phyloP scores from a whole-genome alignment of 2,113 vertebrate genomes.

The Embiotoca jacksoni region DNA sequence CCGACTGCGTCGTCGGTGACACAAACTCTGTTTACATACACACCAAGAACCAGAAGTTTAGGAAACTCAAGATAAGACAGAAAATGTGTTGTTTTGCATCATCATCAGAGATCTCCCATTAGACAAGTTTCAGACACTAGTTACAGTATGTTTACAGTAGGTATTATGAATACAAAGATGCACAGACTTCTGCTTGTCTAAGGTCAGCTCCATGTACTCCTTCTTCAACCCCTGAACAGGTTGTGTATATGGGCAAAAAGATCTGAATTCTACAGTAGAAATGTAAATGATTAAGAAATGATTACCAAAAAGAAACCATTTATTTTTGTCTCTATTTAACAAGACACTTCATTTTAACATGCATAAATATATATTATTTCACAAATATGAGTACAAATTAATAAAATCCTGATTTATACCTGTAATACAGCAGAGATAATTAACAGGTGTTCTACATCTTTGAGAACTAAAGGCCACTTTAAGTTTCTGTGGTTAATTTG shows the following conservation, averaged over 20 bases:
- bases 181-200: too few relatives aligned
- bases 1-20: not conserved
- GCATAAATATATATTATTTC: too few relatives aligned
- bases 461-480: not conserved
- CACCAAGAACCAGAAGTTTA: not conserved
- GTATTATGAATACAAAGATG: too few relatives aligned
- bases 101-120: too few relatives aligned
- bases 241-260: too few relatives aligned
- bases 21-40: not conserved
- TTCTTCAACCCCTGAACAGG: too few relatives aligned
- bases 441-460: not conserved
- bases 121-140: too few relatives aligned
- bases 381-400: not conserved
- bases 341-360: too few relatives aligned
- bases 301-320: too few relatives aligned
- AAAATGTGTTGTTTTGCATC: too few relatives aligned
- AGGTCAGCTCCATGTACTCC: not conserved
- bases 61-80: not conserved
- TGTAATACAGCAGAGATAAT: not conserved
- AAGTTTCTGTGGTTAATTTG: constrained; percentile 5
- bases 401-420: not conserved
- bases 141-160: too few relatives aligned
- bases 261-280: not conserved
- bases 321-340: too few relatives aligned
- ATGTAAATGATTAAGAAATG: not conserved